Evolutionary conservation across 1,140 invertebrate species (phyloP).

Genomic region (Drosophila pruinosa): DNA sequence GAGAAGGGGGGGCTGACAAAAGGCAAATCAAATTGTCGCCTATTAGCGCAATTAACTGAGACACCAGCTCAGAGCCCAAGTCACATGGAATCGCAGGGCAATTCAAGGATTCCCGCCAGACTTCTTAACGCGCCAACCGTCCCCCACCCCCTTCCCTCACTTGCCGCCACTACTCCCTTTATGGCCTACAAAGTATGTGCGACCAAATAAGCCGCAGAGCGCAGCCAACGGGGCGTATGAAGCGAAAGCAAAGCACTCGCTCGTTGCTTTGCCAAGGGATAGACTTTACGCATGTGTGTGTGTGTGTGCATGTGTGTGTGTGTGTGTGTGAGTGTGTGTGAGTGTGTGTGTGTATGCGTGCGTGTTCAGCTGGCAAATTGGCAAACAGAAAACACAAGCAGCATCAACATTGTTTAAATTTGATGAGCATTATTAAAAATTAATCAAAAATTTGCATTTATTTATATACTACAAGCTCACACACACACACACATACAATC

Average conservation of each 20-base stretch:
- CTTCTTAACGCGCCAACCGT: background rate
- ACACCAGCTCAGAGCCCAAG: slow-evolving; percentile 13
- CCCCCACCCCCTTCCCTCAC: background rate
- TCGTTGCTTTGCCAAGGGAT: background rate
- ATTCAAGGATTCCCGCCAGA: background rate
- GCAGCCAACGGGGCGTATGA: slow-evolving; percentile 26
- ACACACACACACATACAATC: background rate
- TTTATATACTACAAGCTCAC: slow-evolving; percentile 33
- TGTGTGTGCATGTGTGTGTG: background rate
- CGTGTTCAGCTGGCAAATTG: slow-evolving; percentile 25
- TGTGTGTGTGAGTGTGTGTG: background rate
- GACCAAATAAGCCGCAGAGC: slow-evolving; percentile 5
- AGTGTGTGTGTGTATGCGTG: background rate
- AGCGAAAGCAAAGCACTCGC: background rate
- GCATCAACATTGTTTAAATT: slow-evolving; percentile 67
- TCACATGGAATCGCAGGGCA: slow-evolving; percentile 11
- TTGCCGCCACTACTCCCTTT: background rate
- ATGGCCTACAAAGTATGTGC: background rate
- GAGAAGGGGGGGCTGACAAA: background rate
- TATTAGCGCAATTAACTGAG: slow-evolving; percentile 66
- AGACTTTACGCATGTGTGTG: background rate
- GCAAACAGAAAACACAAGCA: slow-evolving; percentile 19
- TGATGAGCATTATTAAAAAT: slow-evolving; percentile 78
- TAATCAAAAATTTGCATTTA: slow-evolving; percentile 78
- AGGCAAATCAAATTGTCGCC: slow-evolving; percentile 60